Evolutionary conservation across 2,797 vertebrate genomes (phyloP), one percentile per base, ranked within the genome.

Genomic region (Lacerta bilineata): DNA sequence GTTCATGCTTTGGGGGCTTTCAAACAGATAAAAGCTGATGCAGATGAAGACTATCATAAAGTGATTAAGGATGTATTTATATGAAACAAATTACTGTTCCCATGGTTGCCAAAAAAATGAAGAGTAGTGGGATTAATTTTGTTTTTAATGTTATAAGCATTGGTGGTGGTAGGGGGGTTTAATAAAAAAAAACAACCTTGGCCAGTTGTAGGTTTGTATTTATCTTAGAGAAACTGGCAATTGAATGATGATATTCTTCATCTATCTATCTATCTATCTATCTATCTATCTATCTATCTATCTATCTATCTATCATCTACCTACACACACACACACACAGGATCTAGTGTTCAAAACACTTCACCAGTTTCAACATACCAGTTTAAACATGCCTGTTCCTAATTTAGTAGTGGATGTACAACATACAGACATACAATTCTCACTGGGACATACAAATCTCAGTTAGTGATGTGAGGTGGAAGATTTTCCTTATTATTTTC

Each of bases 81-180:
- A 59, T 71, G 66, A 71, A 80, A 79, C 33, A 79, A 79, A 79
- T 77, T 69, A 69, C 75, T 69, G 27, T 79, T 86, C 76, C n/a
- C n/a, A 55, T 69, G n/a, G 55, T 8, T 86, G 41, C 66, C 41
- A 69, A 71, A 85, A 55, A 15, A 76, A 64, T 41, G 7, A 61
- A 78, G 59, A 69, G 18, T 39, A 39, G 50, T 33, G 41, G n/a
- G 64, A 13, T 84, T 86, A 86, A 8, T 33, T 85, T 75, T 84
- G 33, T n/a, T 27, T 85, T 75, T 84, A 75, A 27, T 85, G 55
- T 25, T 55, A 11, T 69, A 68, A 55, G 64, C n/a, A 5, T 9
- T 69, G n/a, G n/a, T 43, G 27, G 68, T 4, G 33, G 33, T 33
- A 33, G 33, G 33, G 7, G 50, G 11, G 13, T 46, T 66, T 33